Base-by-base conservation (phyloP, 2,113 vertebrate species). In the Penelope pileata region DNA sequence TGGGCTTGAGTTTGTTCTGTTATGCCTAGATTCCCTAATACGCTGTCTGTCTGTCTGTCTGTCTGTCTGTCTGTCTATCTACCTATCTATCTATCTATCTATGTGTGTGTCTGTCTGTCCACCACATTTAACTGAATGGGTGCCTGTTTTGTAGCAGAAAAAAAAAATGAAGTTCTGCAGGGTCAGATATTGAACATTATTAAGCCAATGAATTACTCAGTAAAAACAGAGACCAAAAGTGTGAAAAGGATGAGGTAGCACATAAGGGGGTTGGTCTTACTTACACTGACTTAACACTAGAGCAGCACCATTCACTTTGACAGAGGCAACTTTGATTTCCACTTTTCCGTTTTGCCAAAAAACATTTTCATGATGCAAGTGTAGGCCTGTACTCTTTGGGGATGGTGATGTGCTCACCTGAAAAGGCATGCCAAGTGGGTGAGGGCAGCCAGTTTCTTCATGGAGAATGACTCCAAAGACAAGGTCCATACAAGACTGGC, bases 401-500 rank as follows among this genome's bases (percentile, higher is more conserved):
- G 6, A n/a, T 90, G 48, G 50, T 29, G 12, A 36, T 80, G 16
- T 3, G 4, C 4, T 50, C 18, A 23, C 45, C 83, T 66, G 48
- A 22, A 60, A 68, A 67, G 6, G 14, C 30, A n/a, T 15, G 22
- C 12, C 38, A 32, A 45, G 47, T 4, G 59, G 40, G 8, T 27
- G 15, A 64, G 40, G 21, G 11, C 4, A 80, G 38, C 15, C 16
- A 14, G 4, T 45, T 32, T 51, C 60, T 54, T 51, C 0, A 0
- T 26, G 27, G 36, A 23, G 16, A 24, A 5, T 21, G 10, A 30
- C 30, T 22, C 29, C 36, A 69, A 42, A n/a, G 56, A 75, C 23
- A 63, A 48, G 7, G 13, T 40, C 68, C 18, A 3, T 11, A 21
- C 42, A 67, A 83, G 23, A 64, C 22, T 48, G 68, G 36, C 10